Evolutionary conservation across 1,140 invertebrate genomes (phyloP).

Genomic region (Megalopta genalis): DNA sequence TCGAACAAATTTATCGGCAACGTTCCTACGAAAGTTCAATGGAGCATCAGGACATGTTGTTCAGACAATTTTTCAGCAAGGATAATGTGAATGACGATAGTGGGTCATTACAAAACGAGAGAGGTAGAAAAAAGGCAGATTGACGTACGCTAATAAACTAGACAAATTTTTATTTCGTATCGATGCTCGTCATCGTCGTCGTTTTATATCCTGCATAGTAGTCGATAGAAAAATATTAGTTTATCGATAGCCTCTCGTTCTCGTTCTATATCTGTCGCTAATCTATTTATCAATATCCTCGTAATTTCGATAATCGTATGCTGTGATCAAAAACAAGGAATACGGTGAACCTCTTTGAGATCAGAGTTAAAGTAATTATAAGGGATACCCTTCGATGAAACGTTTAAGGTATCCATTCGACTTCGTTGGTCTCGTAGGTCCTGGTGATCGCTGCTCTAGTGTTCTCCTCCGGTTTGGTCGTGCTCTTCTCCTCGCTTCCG

Average conservation of each 20-base stretch:
- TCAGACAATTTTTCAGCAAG: background rate
- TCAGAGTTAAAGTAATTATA: background rate
- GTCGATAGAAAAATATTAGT: background rate
- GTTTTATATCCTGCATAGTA: background rate
- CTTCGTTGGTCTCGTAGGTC: constrained; percentile 75
- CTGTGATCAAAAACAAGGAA: background rate
- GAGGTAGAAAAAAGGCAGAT: background rate
- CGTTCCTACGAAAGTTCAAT: no score
- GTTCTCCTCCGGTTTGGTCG: constrained; percentile 22
- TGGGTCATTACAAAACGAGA: background rate
- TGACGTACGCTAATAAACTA: background rate
- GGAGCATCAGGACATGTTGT: background rate
- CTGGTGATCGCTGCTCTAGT: constrained; percentile 25
- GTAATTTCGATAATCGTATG: background rate
- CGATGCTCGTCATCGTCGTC: background rate
- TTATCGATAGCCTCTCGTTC: constrained; percentile 16
- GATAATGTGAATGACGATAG: background rate
- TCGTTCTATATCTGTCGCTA: background rate
- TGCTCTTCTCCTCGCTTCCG: constrained; percentile 62
- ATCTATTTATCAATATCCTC: background rate
- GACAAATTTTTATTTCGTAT: background rate
- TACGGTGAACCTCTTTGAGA: background rate
- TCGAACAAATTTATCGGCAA: no score
- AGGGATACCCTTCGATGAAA: background rate
- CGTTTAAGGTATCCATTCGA: constrained; percentile 77